These are phyloP conservation scores for Styela clava DNA, from an alignment of 23 tunicate genomes.

Conservation along the genomic window DNA sequence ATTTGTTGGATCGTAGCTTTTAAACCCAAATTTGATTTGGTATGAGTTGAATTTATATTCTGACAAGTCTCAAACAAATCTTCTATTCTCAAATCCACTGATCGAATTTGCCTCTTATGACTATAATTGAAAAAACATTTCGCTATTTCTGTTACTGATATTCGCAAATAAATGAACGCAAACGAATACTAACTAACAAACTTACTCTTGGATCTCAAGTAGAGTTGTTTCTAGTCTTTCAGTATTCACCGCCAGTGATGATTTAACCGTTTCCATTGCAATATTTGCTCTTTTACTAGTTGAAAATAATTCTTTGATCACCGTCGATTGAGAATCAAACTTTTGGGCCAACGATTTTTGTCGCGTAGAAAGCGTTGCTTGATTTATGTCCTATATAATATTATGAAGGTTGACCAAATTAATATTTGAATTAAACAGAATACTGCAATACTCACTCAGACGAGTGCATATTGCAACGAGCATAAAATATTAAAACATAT, in stretches of 20 bases:
- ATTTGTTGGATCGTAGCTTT: not conserved
- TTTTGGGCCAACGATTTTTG: slow-evolving; percentile 41
- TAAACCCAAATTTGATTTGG: not conserved
- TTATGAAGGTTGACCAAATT: no score
- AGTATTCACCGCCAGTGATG: not conserved
- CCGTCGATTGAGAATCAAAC: slow-evolving; percentile 27
- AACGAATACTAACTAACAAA: no score
- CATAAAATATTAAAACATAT: no score
- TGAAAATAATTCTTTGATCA: not conserved
- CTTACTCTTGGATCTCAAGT: not conserved
- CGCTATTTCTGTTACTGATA: no score
- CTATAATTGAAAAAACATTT: not conserved
- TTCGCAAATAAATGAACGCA: no score
- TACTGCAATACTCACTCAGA: no score
- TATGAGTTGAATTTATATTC: not conserved
- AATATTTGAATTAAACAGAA: no score
- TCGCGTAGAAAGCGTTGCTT: slow-evolving; percentile 34
- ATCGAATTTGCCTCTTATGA: not conserved
- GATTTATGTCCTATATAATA: slow-evolving; percentile 35
- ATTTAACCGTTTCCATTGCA: not conserved
- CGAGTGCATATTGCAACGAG: no score
- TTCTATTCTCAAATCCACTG: not conserved
- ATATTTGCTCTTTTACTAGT: not conserved
- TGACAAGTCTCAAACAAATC: not conserved
- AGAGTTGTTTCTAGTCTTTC: not conserved